These are phyloP conservation scores for Macrophya alboannulata DNA, from an alignment of 2,888 invertebrate species.

Conservation along the genomic window DNA sequence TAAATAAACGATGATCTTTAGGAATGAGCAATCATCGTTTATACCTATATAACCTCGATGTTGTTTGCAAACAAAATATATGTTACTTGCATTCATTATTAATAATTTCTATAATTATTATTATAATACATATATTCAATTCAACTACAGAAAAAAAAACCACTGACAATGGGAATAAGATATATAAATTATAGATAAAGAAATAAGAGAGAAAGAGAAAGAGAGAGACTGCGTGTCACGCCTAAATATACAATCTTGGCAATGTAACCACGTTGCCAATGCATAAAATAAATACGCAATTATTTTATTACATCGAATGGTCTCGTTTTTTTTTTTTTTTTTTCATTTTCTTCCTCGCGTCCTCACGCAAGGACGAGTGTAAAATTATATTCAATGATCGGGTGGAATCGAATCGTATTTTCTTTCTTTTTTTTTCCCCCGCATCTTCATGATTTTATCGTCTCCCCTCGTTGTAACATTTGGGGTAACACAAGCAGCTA, in stretches of 20 bases:
- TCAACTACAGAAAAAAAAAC: neutral
- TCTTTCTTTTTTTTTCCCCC: neutral
- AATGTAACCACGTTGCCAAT: conserved; percentile 21
- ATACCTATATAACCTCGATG: neutral
- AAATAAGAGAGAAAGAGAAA: neutral
- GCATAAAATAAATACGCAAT: too few species aligned
- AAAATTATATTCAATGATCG: too few species aligned
- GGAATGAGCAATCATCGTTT: neutral
- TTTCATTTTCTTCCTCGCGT: neutral
- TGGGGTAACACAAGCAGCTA: neutral
- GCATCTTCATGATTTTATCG: neutral
- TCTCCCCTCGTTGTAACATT: neutral
- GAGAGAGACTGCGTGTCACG: neutral
- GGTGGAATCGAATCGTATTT: neutral
- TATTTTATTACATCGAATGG: neutral
- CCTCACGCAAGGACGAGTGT: too few species aligned
- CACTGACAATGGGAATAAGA: neutral
- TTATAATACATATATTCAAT: neutral
- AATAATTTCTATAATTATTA: too few species aligned
- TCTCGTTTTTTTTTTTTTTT: neutral
- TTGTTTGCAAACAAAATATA: conserved; percentile 48
- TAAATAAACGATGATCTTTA: conserved; percentile 52
- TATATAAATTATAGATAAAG: neutral
- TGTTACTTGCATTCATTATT: neutral
- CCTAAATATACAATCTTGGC: conserved; percentile 43